Conservation (phyloP, 2,888 invertebrate genomes). For the Lumbricus terrestris region DNA sequence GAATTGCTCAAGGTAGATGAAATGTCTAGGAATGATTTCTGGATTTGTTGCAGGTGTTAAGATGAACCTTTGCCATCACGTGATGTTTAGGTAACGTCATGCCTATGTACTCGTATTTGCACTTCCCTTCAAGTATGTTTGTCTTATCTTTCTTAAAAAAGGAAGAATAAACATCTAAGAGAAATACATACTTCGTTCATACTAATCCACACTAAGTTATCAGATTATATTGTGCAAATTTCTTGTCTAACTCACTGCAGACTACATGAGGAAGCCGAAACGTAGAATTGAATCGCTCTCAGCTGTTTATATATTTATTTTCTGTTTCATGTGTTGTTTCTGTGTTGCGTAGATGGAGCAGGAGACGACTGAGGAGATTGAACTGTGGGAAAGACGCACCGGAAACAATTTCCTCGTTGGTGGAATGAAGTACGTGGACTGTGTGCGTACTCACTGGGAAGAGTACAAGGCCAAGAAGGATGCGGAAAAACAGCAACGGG, state of each 20-base stretch:
- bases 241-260: too few species aligned
- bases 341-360: constrained; percentile 18
- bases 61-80: not conserved
- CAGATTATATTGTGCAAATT: too few species aligned
- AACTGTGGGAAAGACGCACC: constrained; percentile 4
- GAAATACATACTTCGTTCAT: too few species aligned
- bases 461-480: constrained; percentile 20
- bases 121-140: too few species aligned
- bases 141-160: too few species aligned
- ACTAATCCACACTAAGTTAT: too few species aligned
- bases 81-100: too few species aligned
- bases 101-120: too few species aligned
- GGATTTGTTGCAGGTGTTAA: not conserved
- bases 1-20: constrained; percentile 19
- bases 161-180: too few species aligned
- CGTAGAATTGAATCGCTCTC: too few species aligned
- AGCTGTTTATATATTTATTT: not conserved
- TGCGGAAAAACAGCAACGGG: constrained; percentile 21
- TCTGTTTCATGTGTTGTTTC: not conserved
- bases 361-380: constrained; percentile 16
- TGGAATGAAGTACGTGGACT: constrained; percentile 15
- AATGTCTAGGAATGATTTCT: not conserved
- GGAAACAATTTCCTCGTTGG: constrained; percentile 12
- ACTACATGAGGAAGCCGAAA: too few species aligned
- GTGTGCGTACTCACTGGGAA: constrained; percentile 14